Base-by-base conservation (phyloP, 2,888 invertebrate species). In the Gasteruption jaculator region DNA sequence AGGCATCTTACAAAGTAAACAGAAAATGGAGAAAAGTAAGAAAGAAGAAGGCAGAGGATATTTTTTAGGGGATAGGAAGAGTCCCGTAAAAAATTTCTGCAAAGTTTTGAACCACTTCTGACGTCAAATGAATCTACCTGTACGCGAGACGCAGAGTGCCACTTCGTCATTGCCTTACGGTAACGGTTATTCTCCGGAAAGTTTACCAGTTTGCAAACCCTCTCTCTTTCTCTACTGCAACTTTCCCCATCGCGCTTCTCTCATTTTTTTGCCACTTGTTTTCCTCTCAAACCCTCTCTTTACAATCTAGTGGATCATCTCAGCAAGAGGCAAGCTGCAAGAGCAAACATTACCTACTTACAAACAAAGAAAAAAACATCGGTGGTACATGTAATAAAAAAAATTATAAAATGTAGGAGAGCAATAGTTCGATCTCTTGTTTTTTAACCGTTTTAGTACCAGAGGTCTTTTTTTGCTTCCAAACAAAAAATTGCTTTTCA, bases 151-250 rank as follows among this genome's bases (percentile, higher is more conserved):
- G 50, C 44, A 50, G 45, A 59, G 57, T 61, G 53, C 48, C 52
- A 52, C 56, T 61, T 57, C 52, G 57, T 62, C 61, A 63, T 58
- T 54, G 53, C 53, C 48, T 57, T 53, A 54, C 45, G 52, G 49
- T 58, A 59, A 59, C 58, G 56, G 57, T 61, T 57, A 58, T 57
- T 53, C 53, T 53, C 47, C 45, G 35, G 43, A 53, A 61, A 59
- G 54, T 60, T 59, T 58, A 49, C 49, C 51, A 55, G 54, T 57
- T 57, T 51, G 34, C 50, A 30, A 37, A 41, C 46, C 41, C 20
- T 24, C 37, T 33, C 33, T 46, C 30, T 30, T 38, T 12, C 22
- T 4, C 7, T 19, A 18, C 31, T 31, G 12, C 18, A 22, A 39
- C 38, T 25, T 34, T 11, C 21, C 3, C 25, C 5, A 7, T 11